Conservation (phyloP, 2,113 vertebrate genomes). For the Pithys albifrons region DNA sequence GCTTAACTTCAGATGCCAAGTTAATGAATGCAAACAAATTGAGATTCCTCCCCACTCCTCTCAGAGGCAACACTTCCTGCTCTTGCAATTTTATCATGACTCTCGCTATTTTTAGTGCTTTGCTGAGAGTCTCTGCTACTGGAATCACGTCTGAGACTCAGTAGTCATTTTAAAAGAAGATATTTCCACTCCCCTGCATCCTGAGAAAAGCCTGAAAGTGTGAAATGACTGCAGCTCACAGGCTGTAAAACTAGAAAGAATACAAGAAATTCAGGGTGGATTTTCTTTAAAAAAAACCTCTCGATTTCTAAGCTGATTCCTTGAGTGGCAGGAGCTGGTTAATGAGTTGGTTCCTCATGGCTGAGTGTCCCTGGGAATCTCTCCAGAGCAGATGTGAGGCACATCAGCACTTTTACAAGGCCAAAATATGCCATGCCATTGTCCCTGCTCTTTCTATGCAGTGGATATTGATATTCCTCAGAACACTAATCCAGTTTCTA, state of each 20-base stretch:
- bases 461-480: not conserved
- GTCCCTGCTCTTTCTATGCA: not conserved
- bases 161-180: conserved; percentile 33
- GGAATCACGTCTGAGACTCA: not conserved
- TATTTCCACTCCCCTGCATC: not conserved
- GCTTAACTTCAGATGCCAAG: conserved; percentile 13
- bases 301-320: not conserved
- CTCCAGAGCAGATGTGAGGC: not conserved
- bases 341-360: not conserved
- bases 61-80: conserved; percentile 48
- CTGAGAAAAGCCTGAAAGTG: not conserved
- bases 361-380: not conserved
- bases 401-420: not conserved
- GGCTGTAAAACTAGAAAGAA: not conserved
- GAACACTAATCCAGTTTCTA: not conserved
- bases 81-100: conserved; percentile 51
- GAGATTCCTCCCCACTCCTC: conserved; percentile 55
- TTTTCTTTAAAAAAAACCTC: not conserved
- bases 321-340: not conserved
- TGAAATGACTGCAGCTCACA: conserved; percentile 9
- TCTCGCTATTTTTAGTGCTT: conserved; percentile 47
- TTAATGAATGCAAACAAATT: conserved; percentile 53
- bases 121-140: conserved; percentile 11
- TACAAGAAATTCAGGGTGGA: not conserved
- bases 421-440: not conserved